These are phyloP conservation scores for Monochamus alternatus DNA, from an alignment of 2,888 invertebrate species.

Conservation along the genomic window DNA sequence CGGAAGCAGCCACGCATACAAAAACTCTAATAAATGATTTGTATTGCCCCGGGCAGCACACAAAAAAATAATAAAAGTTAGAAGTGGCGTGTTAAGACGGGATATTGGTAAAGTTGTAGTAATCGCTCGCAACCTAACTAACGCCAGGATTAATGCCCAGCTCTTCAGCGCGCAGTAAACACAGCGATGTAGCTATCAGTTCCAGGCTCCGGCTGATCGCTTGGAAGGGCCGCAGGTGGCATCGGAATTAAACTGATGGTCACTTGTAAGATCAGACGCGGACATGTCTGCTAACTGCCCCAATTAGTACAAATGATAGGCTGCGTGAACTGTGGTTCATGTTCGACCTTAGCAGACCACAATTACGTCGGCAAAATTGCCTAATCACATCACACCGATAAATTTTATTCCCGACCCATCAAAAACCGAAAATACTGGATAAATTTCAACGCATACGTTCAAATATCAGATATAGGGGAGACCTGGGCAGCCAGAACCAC, in stretches of 20 bases:
- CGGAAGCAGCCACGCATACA: neutral
- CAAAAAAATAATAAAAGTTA: slow-evolving; percentile 14
- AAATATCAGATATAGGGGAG: too few relatives aligned
- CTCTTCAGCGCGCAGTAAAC: slow-evolving; percentile 13
- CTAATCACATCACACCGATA: neutral
- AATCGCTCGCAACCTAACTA: slow-evolving; percentile 14
- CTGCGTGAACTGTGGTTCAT: slow-evolving; percentile 12
- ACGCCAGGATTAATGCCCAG: slow-evolving; percentile 21
- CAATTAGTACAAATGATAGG: slow-evolving; percentile 46
- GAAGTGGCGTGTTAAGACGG: slow-evolving; percentile 20
- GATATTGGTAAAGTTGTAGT: slow-evolving; percentile 30
- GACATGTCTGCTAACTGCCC: slow-evolving; percentile 35
- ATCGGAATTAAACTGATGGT: slow-evolving; percentile 38
- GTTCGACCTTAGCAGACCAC: neutral
- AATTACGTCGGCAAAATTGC: slow-evolving; percentile 2
- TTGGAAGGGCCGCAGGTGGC: slow-evolving; percentile 31
- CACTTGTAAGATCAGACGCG: slow-evolving; percentile 40
- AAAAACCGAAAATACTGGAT: too few relatives aligned
- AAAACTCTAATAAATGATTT: slow-evolving; percentile 16
- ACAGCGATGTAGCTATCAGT: slow-evolving; percentile 28
- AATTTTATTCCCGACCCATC: neutral
- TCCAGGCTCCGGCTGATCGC: slow-evolving; percentile 17
- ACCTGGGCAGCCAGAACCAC: too few relatives aligned
- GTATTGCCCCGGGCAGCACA: neutral
- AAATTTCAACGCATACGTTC: too few relatives aligned